phyloP scores from a whole-genome alignment of 1,140 invertebrate genomes.

The Lepidurus couesii region DNA sequence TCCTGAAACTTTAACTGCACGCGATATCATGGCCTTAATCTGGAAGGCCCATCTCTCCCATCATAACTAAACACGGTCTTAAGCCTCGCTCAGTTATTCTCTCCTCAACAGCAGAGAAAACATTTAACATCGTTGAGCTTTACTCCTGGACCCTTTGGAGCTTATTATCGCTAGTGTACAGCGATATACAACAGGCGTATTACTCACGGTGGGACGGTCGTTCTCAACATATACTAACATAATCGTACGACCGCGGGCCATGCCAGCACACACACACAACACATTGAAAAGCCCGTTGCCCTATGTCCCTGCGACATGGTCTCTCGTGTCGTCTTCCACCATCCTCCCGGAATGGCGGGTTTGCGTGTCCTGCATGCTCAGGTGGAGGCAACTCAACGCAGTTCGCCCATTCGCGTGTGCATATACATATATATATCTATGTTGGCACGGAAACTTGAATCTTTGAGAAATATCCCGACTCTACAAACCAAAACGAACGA shows the following conservation, averaged over 20 bases:
- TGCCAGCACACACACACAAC: neutral
- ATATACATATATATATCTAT: neutral
- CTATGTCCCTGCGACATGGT: neutral
- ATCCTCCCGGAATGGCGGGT: neutral
- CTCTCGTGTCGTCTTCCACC: neutral
- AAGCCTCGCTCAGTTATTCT: too few species aligned
- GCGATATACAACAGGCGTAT: too few species aligned
- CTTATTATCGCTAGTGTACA: too few species aligned
- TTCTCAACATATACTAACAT: neutral
- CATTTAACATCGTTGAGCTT: too few species aligned
- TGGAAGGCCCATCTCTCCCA: too few species aligned
- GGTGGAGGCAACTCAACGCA: neutral
- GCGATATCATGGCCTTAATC: too few species aligned
- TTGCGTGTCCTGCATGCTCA: neutral
- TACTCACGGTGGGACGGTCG: too few species aligned
- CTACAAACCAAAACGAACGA: too few species aligned
- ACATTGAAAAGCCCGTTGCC: neutral
- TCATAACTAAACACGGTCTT: too few species aligned
- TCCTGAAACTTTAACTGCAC: too few species aligned
- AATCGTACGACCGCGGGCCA: neutral
- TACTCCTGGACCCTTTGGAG: too few species aligned
- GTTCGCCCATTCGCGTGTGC: neutral
- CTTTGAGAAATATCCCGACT: neutral
- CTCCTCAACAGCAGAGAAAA: too few species aligned
- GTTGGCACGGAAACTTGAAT: neutral